Base-by-base conservation (phyloP, 2,888 invertebrate species). In the Oxycera nigricornis region DNA sequence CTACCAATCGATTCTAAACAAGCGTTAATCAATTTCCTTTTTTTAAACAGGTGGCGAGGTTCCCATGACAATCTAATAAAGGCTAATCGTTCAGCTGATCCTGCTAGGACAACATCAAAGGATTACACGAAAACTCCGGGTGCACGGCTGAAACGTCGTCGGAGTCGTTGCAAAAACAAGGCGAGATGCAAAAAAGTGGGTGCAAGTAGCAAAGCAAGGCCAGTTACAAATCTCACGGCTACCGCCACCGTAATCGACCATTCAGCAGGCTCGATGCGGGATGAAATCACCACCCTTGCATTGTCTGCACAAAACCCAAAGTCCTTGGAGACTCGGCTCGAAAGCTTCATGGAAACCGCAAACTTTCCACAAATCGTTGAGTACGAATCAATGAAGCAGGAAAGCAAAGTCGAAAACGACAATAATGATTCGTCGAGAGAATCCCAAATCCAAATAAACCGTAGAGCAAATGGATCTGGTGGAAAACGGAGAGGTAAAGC, bases 221-320 rank as follows among this genome's bases (percentile, higher is more conserved):
- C 72, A n/a, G 72, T 72, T 57, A 72, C 72, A 59, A 72, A 72
- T 72, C 59, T 72, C 26, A 72, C 59, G 41, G 72, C 72, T 7
- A 59, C 72, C n/a, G 72, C 72, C 30, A 72, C 72, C 14, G 59
- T 72, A 57, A 72, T 72, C 31, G 72, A 72, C 39, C 57, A 57
- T n/a, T 57, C 57, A 39, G 39, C 39, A 14, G 72, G 59, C 20
- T 52, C 39, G 30, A 52, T 55, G 14, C 70, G 31, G n/a, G 55
- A 70, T 22, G 70, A 70, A 70, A 70, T 70, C 35, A 70, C 70
- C 35, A 70, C 70, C 22, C 26, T 70, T 52, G 70, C 52, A 52
- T 55, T 70, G 52, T 31, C 52, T 20, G 52, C 46, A 17, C 52
- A 55, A 17, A 52, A 52, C 31, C 30, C 26, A 46, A 52, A 30